A percentile compares a stretch with the other conserved stretches of the same genome.
These are phyloP conservation scores for Mamestra brassicae DNA, from an alignment of 2,888 invertebrate genomes.

Conservation along the genomic window DNA sequence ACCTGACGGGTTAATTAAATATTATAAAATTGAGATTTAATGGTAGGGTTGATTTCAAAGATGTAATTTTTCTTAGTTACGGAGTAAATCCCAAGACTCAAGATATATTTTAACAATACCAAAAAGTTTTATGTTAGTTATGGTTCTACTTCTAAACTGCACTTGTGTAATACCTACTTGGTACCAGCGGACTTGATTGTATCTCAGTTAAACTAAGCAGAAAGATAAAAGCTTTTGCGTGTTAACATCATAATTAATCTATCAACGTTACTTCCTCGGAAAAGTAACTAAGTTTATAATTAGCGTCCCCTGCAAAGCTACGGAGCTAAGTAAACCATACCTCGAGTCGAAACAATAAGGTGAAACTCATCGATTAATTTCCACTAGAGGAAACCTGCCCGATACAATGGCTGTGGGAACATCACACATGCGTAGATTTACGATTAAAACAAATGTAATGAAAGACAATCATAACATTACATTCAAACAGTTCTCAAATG, in stretches of 20 bases:
- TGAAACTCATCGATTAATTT: conserved; percentile 83
- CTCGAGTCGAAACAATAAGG: conserved; percentile 77
- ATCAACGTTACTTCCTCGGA: conserved; percentile 29
- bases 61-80: background rate
- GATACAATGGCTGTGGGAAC: too few relatives aligned
- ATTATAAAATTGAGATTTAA: conserved; percentile 30
- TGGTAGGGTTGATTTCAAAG: conserved; percentile 14
- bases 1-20: conserved; percentile 27
- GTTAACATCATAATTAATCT: conserved; percentile 26
- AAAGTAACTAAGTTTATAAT: conserved; percentile 30
- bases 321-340: conserved; percentile 57
- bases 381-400: conserved; percentile 63
- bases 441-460: conserved; percentile 54
- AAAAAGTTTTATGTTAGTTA: background rate
- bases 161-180: conserved; percentile 2
- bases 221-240: conserved; percentile 50
- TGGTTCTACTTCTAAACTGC: conserved; percentile 17
- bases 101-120: background rate
- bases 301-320: conserved; percentile 46
- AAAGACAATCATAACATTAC: conserved; percentile 31
- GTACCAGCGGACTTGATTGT: conserved; percentile 5
- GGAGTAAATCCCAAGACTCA: background rate
- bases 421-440: too few relatives aligned
- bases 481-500: conserved; percentile 12
- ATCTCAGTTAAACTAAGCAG: conserved; percentile 50